Percentiles rank a stretch among this genome's conserved stretches.
Evolutionary conservation across 2,113 vertebrate species (phyloP).

Genomic region (Chaetops frenatus): DNA sequence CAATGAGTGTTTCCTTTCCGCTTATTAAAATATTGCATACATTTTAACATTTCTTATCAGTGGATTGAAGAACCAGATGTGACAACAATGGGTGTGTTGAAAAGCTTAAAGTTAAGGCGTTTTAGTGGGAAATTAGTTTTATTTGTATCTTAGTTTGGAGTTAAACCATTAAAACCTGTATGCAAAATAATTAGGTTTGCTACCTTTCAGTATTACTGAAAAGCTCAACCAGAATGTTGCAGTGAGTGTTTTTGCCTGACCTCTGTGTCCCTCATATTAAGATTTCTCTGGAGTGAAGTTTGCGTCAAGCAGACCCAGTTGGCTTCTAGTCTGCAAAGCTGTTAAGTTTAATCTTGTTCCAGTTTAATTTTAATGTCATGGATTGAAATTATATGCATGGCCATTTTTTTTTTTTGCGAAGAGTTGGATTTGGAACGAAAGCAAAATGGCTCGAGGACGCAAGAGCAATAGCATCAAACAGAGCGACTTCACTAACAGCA

Average conservation of each 20-base stretch:
- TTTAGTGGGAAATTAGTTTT: not conserved
- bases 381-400: conserved; percentile 54
- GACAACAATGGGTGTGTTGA: not conserved
- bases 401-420: conserved; percentile 65
- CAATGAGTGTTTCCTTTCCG: not conserved
- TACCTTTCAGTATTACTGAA: not conserved
- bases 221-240: not conserved
- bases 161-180: not conserved
- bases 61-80: not conserved
- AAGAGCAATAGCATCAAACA: conserved; percentile 74
- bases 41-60: not conserved
- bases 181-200: not conserved
- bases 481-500: conserved; percentile 77
- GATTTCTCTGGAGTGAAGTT: conserved; percentile 16
- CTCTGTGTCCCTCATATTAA: not conserved
- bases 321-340: conserved; percentile 12
- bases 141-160: not conserved
- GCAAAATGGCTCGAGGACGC: conserved; percentile 83
- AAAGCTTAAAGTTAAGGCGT: not conserved
- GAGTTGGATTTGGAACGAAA: conserved; percentile 58
- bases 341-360: conserved; percentile 47
- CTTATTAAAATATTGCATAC: not conserved
- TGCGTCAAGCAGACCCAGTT: not conserved
- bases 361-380: conserved; percentile 34
- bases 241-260: not conserved